A percentile compares a stretch with the other conserved stretches of the same genome.
These are phyloP conservation scores for Hoplias malabaricus DNA, from an alignment of 2,113 vertebrate species.

Conservation along the genomic window DNA sequence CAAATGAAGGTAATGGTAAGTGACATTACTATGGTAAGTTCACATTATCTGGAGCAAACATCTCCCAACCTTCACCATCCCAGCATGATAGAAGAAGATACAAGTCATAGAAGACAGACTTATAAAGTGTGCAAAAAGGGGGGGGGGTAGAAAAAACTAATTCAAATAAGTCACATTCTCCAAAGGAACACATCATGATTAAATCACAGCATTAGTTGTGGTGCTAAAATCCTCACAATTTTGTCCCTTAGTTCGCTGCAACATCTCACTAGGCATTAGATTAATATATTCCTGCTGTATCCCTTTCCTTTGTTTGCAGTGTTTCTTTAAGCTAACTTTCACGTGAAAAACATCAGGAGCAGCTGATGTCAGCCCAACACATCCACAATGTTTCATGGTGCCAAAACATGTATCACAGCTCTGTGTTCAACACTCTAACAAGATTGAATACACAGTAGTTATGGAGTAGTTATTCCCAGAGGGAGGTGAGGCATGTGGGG, in stretches of 20 bases:
- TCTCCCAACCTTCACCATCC: too few relatives aligned
- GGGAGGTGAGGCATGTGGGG: neutral
- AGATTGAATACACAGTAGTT: slow-evolving; percentile 16
- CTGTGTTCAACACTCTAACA: slow-evolving; percentile 1
- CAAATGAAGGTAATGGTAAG: too few relatives aligned
- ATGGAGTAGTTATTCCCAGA: slow-evolving; percentile 3
- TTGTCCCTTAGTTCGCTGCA: slow-evolving; percentile 39
- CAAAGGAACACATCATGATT: slow-evolving; percentile 42
- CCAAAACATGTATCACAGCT: slow-evolving; percentile 26
- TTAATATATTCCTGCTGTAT: neutral
- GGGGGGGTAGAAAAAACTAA: too few relatives aligned
- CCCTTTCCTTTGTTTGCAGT: neutral
- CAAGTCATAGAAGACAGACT: too few relatives aligned
- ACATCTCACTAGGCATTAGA: neutral
- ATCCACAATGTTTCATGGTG: neutral
- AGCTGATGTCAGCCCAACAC: neutral
- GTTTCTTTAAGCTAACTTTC: neutral
- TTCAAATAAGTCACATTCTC: neutral
- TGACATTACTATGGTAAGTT: too few relatives aligned
- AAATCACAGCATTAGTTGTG: slow-evolving; percentile 41
- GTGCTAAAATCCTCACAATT: slow-evolving; percentile 43
- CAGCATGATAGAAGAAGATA: too few relatives aligned
- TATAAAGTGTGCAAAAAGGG: too few relatives aligned
- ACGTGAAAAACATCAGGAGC: slow-evolving; percentile 17
- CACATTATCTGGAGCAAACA: too few relatives aligned